Evolutionary conservation across 2,113 vertebrate genomes (phyloP), one percentile per base, ranked within the genome.

Genomic region (Gymnobelideus leadbeateri): DNA sequence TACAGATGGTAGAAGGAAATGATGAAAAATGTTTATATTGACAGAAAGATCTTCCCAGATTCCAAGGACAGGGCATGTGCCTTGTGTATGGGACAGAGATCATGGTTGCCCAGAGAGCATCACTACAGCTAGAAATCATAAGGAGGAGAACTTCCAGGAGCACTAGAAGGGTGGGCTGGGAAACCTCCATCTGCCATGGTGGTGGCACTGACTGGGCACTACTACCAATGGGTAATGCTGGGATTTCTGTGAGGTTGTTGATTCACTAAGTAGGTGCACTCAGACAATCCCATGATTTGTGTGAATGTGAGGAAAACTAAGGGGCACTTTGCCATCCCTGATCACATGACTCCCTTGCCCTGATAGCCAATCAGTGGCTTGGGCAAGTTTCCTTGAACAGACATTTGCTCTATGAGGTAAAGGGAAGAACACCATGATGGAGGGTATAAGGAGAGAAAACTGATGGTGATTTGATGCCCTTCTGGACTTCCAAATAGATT

Each of bases 91-190:
- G 37, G 37, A 19, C 68, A 77, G 68, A 77, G 68, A 77, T 51
- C 47, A 51, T 89, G n/a, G 24, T n/a, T 89, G 25, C 37, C n/a
- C 84, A 94, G 46, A 95, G 94, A 96, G 28, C 43, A 28, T 77
- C 92, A 61, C 51, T 93, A n/a, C 54, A 97, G 89, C 19, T 93
- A 49, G 52, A 96, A 94, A 89, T 94, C n/a, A 93, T 84, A 10
- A 92, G 21, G 93, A 92, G 7, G 51, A 16, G 14, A 52, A 5
- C 16, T 91, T 4, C 91, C 37, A 50, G 28, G 31, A 89, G 9
- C 4, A 91, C n/a, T 77, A 50, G 7, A 50, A 49, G 19, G 43
- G 26, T 95, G 31, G 51, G 50, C 23, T 93, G 93, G 1, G 57
- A 1, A 51, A n/a, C n/a, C 53, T 23, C 0, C 6, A 54, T 93